Conservation (phyloP, 1,140 invertebrate genomes). For the Dermatophagoides farinae region DNA sequence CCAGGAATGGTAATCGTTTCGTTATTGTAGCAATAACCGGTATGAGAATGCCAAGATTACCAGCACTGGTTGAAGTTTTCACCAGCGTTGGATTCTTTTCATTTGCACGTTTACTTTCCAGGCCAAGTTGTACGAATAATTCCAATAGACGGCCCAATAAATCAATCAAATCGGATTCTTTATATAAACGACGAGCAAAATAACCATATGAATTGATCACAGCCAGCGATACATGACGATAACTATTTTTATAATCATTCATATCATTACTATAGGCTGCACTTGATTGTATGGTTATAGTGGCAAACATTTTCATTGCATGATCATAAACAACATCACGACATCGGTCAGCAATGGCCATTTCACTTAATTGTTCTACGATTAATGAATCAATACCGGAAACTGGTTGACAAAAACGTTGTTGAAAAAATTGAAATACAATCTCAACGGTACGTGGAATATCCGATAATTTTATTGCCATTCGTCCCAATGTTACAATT, state of each 20-base stretch:
- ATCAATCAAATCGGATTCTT: conserved; percentile 63
- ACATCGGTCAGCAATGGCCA: conserved; percentile 71
- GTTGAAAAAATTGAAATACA: conserved; percentile 91
- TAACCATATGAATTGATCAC: conserved; percentile 85
- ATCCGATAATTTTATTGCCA: conserved; percentile 76
- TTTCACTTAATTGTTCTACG: conserved; percentile 87
- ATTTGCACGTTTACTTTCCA: conserved; percentile 80
- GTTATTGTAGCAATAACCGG: conserved; percentile 74
- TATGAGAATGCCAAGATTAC: conserved; percentile 87
- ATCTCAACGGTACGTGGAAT: conserved; percentile 76
- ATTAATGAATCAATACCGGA: conserved; percentile 72
- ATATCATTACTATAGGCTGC: conserved; percentile 40
- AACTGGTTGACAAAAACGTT: conserved; percentile 73
- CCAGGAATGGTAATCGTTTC: conserved; percentile 61
- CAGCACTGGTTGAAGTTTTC: conserved; percentile 73
- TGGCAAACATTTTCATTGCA: conserved; percentile 93
- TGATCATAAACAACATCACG: conserved; percentile 64
- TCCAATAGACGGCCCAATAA: conserved; percentile 69
- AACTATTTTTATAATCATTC: conserved; percentile 30
- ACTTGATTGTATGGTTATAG: conserved; percentile 78
- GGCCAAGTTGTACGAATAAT: conserved; percentile 85
- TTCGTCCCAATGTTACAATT: conserved; percentile 87
- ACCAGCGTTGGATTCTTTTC: conserved; percentile 52
- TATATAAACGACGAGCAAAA: conserved; percentile 77
- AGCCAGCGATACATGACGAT: conserved; percentile 74